Conservation (phyloP, 1,140 invertebrate genomes). For the Mactra quadrangularis region DNA sequence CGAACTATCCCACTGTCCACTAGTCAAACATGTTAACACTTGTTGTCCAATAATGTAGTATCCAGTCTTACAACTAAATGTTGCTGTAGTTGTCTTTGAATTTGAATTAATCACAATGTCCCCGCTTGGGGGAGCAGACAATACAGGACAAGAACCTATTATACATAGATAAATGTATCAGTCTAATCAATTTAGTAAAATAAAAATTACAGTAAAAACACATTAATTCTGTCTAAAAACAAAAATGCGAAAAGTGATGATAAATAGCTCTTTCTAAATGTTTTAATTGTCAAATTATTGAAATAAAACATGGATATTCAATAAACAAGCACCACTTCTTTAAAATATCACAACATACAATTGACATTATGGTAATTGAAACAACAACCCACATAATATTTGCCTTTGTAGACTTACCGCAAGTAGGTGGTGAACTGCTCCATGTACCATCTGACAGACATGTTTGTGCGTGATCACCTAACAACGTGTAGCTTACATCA, state of each 20-base stretch:
- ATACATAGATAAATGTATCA: too few species aligned
- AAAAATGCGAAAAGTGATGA: background rate
- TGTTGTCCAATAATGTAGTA: slow-evolving; percentile 37
- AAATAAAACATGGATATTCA: too few species aligned
- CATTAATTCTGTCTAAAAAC: background rate
- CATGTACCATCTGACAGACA: slow-evolving; percentile 25
- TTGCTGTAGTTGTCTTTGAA: slow-evolving; percentile 21
- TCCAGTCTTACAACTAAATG: slow-evolving; percentile 21
- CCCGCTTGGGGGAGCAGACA: slow-evolving; percentile 17
- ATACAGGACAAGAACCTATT: slow-evolving; percentile 16
- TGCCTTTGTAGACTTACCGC: too few species aligned
- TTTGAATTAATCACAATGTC: slow-evolving; percentile 8
- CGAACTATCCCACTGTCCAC: slow-evolving; percentile 16
- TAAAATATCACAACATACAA: too few species aligned
- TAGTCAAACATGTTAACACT: slow-evolving; percentile 19
- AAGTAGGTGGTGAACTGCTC: slow-evolving; percentile 15
- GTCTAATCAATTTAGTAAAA: too few species aligned
- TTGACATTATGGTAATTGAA: too few species aligned
- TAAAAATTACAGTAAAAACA: background rate
- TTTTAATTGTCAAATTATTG: too few species aligned
- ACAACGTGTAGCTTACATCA: too few species aligned
- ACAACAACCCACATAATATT: too few species aligned
- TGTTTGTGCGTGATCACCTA: slow-evolving; percentile 1
- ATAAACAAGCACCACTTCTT: too few species aligned
- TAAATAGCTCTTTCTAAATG: too few species aligned